These are phyloP conservation scores for Epiblema foenella DNA, from an alignment of 2,888 invertebrate species.

Conservation along the genomic window DNA sequence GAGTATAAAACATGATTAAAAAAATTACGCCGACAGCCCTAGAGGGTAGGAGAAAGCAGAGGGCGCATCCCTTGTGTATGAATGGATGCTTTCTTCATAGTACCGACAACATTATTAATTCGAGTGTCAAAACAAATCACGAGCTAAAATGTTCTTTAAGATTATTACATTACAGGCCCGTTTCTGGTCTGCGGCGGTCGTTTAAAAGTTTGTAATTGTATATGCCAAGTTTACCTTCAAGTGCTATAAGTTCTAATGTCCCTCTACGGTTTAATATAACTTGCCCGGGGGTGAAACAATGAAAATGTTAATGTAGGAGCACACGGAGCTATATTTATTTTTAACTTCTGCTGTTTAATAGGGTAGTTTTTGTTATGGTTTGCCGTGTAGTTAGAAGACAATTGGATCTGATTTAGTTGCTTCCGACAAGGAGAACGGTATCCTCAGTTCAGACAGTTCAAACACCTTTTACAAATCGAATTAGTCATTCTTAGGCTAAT, in stretches of 20 bases:
- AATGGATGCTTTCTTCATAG: constrained; percentile 71
- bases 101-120: constrained; percentile 50
- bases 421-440: constrained; percentile 7
- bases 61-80: constrained; percentile 74
- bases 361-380: constrained; percentile 57
- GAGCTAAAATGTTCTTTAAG: constrained; percentile 52
- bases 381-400: constrained; percentile 44
- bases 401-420: constrained; percentile 47
- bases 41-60: constrained; percentile 59
- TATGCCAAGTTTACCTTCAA: constrained; percentile 77
- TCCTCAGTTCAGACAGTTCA: neutral
- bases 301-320: constrained; percentile 75
- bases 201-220: constrained; percentile 65
- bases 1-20: constrained; percentile 84
- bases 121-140: constrained; percentile 40
- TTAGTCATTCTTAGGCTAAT: neutral
- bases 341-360: constrained; percentile 64
- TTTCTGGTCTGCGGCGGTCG: constrained; percentile 43
- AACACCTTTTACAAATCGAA: too few relatives aligned
- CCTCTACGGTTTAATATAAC: constrained; percentile 77
- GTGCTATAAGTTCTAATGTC: constrained; percentile 82
- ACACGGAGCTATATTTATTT: constrained; percentile 65
- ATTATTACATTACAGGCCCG: constrained; percentile 41
- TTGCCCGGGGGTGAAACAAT: constrained; percentile 75
- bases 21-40: constrained; percentile 78